Percentiles rank a stretch among this genome's conserved stretches.
phyloP scores from a whole-genome alignment of 2,888 invertebrate species.

The Tupiocoris notatus region DNA sequence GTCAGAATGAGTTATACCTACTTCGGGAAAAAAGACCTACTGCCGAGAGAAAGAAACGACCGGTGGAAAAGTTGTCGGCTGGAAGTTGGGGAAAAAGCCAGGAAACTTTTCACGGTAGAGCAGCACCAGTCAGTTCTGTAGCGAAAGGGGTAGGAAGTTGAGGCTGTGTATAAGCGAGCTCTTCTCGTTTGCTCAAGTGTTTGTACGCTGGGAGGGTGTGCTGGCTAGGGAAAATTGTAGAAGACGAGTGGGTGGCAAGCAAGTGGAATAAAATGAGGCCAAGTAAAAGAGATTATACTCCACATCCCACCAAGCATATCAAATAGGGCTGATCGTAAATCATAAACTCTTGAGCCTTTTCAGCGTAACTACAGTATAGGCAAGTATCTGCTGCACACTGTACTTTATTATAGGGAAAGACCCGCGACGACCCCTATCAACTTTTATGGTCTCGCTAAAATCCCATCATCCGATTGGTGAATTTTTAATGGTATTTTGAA shows the following conservation, averaged over 20 bases:
- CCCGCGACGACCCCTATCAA: conserved; percentile 16
- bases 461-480: conserved; percentile 16
- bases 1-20: conserved; percentile 20
- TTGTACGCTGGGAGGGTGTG: neutral
- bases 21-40: neutral
- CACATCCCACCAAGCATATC: conserved; percentile 31
- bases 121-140: neutral
- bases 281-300: conserved; percentile 38
- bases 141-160: neutral
- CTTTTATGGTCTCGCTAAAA: conserved; percentile 32
- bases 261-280: conserved; percentile 33
- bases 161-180: neutral
- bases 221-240: no score
- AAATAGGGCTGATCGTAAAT: conserved; percentile 37
- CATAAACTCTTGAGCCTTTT: conserved; percentile 14
- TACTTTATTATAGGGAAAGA: conserved; percentile 22
- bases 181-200: neutral
- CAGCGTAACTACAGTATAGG: neutral
- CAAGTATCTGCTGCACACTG: neutral
- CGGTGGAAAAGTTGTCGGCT: neutral
- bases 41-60: neutral
- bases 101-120: neutral
- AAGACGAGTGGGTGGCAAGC: neutral
- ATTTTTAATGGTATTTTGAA: conserved; percentile 36
- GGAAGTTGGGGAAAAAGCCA: neutral